A percentile compares a stretch with the other conserved stretches of the same genome.
phyloP scores from a whole-genome alignment of 1,140 invertebrate species.

The Cherax destructor region DNA sequence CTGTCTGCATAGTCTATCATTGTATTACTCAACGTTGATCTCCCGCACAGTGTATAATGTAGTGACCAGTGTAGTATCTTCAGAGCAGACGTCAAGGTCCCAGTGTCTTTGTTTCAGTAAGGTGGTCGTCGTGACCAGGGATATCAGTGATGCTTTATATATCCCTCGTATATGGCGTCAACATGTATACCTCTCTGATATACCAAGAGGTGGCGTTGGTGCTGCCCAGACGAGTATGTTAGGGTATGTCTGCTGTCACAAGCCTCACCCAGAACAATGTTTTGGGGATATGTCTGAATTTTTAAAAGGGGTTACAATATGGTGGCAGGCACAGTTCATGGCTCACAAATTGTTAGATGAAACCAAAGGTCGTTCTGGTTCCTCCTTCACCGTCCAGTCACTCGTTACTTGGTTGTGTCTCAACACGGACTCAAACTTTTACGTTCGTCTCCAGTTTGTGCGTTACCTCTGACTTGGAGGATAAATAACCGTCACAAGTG shows the following conservation, averaged over 20 bases:
- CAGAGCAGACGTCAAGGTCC: not conserved
- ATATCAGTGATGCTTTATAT: constrained; percentile 44
- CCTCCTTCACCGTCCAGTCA: too few relatives aligned
- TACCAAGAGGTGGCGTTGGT: not conserved
- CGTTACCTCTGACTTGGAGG: too few relatives aligned
- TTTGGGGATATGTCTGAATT: not conserved
- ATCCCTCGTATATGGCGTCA: constrained; percentile 35
- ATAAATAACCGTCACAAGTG: too few relatives aligned
- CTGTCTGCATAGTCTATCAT: too few relatives aligned
- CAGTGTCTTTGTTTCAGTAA: not conserved
- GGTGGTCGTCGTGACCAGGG: constrained; percentile 28
- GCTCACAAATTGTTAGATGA: too few relatives aligned
- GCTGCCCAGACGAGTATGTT: not conserved
- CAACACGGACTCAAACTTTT: too few relatives aligned
- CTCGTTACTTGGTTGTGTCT: too few relatives aligned
- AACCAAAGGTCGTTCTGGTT: too few relatives aligned
- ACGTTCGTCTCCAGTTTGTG: too few relatives aligned
- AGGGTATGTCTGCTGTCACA: not conserved
- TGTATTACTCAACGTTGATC: too few relatives aligned
- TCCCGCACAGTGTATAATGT: not conserved
- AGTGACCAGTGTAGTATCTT: not conserved
- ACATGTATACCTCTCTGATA: not conserved
- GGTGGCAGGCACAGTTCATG: too few relatives aligned
- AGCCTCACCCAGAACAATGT: not conserved
- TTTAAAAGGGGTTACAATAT: too few relatives aligned